A percentile compares a stretch with the other conserved stretches of the same genome.
Evolutionary conservation across 2,888 invertebrate genomes (phyloP).

Genomic region (Phrixothrix hirtus): DNA sequence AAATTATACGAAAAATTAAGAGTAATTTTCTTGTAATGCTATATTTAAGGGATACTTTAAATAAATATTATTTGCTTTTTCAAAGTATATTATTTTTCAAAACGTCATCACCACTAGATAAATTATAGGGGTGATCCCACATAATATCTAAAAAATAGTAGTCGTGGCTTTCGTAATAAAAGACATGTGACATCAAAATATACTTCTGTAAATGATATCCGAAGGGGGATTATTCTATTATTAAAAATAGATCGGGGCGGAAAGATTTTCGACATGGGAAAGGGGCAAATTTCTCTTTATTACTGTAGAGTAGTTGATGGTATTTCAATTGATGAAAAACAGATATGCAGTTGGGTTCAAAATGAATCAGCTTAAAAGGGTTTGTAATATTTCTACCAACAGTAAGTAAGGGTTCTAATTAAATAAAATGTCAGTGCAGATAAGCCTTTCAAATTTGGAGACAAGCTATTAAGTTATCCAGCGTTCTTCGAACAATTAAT

Average conservation of each 20-base stretch:
- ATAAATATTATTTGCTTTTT: not conserved
- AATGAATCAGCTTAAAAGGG: constrained; percentile 39
- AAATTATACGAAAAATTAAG: too few species aligned
- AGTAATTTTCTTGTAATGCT: too few species aligned
- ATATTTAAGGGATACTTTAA: not conserved
- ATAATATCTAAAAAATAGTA: constrained; percentile 36
- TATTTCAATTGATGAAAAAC: constrained; percentile 37
- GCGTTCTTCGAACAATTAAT: constrained; percentile 1
- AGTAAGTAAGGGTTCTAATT: constrained; percentile 23
- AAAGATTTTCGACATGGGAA: constrained; percentile 41
- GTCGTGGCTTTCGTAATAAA: constrained; percentile 45
- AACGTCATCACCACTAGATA: constrained; percentile 19
- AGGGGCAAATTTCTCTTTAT: constrained; percentile 16
- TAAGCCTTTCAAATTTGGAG: constrained; percentile 24
- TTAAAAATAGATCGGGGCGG: constrained; percentile 47
- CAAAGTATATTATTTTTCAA: constrained; percentile 1
- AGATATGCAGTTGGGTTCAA: constrained; percentile 25
- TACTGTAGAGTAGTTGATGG: constrained; percentile 17
- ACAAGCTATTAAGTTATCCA: constrained; percentile 19
- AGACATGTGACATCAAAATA: constrained; percentile 53
- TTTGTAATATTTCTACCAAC: constrained; percentile 10
- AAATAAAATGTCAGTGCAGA: constrained; percentile 22
- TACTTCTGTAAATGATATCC: constrained; percentile 52
- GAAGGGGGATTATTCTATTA: constrained; percentile 45
- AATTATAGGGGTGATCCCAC: constrained; percentile 28